Evolutionary conservation across 2,113 vertebrate genomes (phyloP).

Genomic region (Chloroceryle aenea): DNA sequence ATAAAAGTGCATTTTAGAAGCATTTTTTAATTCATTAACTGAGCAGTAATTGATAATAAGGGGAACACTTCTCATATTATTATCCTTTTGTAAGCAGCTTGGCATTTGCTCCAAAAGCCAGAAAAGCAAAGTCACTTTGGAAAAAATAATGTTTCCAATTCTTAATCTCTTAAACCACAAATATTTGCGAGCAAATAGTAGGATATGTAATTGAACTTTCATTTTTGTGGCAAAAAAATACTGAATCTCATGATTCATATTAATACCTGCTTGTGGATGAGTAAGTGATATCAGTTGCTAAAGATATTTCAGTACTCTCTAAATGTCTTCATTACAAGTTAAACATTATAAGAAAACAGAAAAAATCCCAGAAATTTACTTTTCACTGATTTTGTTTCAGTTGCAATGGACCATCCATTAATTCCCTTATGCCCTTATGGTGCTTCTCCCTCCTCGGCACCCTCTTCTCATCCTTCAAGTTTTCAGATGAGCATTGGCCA

Average conservation of each 20-base stretch:
- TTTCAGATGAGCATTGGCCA: neutral
- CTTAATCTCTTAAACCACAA: neutral
- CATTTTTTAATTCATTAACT: slow-evolving; percentile 62
- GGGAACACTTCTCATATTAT: neutral
- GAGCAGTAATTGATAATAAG: slow-evolving; percentile 35
- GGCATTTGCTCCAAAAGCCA: neutral
- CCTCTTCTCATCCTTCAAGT: fast-evolving
- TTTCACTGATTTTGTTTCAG: neutral
- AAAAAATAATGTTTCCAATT: neutral
- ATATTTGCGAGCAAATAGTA: neutral
- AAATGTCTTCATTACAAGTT: neutral
- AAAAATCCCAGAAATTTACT: neutral
- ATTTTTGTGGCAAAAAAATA: neutral
- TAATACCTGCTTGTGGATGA: neutral
- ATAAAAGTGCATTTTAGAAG: slow-evolving; percentile 26
- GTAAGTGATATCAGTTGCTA: neutral
- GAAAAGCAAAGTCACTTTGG: neutral
- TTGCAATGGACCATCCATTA: neutral
- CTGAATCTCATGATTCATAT: neutral
- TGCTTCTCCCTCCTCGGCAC: neutral
- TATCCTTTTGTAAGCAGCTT: slow-evolving; percentile 20
- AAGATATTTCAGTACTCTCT: neutral
- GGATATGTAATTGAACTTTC: neutral
- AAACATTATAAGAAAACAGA: neutral
- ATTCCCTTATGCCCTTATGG: no score